Evolutionary conservation across 1,140 invertebrate genomes (phyloP), one percentile per base, ranked within the genome.

Genomic region (Uloborus diversus): DNA sequence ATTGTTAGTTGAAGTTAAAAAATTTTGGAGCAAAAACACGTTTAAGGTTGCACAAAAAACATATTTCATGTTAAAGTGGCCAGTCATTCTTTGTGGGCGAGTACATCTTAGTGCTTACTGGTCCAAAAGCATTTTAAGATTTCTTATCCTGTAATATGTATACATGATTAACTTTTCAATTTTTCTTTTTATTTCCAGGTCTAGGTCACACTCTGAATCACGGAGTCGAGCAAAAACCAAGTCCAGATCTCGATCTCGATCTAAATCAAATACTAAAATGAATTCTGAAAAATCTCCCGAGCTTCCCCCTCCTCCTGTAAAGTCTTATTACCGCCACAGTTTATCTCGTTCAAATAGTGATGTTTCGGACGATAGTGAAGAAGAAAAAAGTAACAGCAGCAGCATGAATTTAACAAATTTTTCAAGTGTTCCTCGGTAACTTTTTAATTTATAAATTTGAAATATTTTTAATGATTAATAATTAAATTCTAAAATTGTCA

Each of bases 171-270:
- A n/a, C n/a, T n/a, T n/a, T n/a, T n/a, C n/a, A n/a, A n/a, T n/a
- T n/a, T n/a, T n/a, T n/a, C n/a, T n/a, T n/a, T n/a, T n/a, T n/a
- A n/a, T n/a, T n/a, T 87, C 88, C 23, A 85, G 85, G 73, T 87
- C 87, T 27, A 83, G 85, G 80, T 88, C 88, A 51, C 49, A 81
- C 27, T 79, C 69, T 64, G 66, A 51, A 64, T 49, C 68, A 17
- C 42, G 53, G 4, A n/a, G n/a, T n/a, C 35, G n/a, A 17, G 49
- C 4, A 14, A 47, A 42, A 35, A 28, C 33, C 14, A 32, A 35
- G 30, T 59, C 80, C 25, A 80, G 33, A 80, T 47, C 62, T 33
- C 23, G 23, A 33, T 78, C 75, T 1, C 49, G 73, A 11, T 81
- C 80, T n/a, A 69, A 65, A 30, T 82, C 81, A 5, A 61, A 57